phyloP scores from a whole-genome alignment of 2,797 vertebrate genomes.

The Spinus pinus region DNA sequence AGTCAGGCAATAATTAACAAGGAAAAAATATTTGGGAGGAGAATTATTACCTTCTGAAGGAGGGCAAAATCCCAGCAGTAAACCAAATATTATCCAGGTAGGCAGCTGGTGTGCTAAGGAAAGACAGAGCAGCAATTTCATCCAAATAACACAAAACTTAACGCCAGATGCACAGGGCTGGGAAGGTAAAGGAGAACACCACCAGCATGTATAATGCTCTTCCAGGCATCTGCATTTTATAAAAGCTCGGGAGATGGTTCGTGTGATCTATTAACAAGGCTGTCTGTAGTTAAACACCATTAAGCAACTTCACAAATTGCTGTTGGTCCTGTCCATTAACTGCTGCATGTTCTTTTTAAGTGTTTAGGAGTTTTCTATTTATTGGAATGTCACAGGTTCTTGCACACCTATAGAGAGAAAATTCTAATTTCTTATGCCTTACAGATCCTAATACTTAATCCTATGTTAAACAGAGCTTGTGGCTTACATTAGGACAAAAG shows the following conservation, averaged over 20 bases:
- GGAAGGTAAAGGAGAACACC: not conserved
- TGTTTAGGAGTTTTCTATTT: not conserved
- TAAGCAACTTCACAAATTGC: not conserved
- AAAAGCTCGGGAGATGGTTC: not conserved
- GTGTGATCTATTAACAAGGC: not conserved
- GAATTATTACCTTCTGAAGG: not conserved
- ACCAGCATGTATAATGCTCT: not conserved
- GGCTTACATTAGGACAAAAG: not conserved
- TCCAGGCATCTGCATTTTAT: not conserved
- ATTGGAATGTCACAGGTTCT: not conserved
- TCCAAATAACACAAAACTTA: not conserved
- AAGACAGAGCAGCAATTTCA: not conserved
- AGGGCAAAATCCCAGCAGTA: not conserved
- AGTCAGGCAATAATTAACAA: not conserved
- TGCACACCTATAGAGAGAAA: not conserved
- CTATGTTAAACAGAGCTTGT: not conserved
- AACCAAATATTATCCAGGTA: not conserved
- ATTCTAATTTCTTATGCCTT: not conserved
- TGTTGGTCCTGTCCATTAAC: not conserved
- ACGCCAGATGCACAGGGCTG: fast-evolving
- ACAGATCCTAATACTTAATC: not conserved
- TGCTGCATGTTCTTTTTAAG: not conserved
- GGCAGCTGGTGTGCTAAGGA: not conserved
- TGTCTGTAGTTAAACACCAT: not conserved
- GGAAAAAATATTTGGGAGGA: not conserved